Conservation (phyloP, 2,888 invertebrate genomes). For the Lacanobia oleracea region DNA sequence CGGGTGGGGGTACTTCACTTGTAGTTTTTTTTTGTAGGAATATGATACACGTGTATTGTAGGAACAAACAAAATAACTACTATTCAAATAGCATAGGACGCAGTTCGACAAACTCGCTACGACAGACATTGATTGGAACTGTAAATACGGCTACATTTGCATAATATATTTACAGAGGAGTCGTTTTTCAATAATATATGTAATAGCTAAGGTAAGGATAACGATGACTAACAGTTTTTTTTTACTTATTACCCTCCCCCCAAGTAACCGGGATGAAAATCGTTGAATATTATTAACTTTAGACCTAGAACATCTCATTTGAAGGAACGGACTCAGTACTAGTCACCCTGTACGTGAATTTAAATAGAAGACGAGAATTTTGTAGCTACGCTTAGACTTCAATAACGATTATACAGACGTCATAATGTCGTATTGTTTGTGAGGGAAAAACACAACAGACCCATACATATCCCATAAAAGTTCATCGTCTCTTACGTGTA, state of each 20-base stretch:
- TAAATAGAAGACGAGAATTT: not conserved
- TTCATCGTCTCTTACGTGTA: conserved; percentile 32
- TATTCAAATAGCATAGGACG: conserved; percentile 2
- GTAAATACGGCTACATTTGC: not conserved
- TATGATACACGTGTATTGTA: conserved; percentile 28
- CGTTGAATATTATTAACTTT: too few species aligned
- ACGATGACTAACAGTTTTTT: too few species aligned
- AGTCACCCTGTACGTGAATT: too few species aligned
- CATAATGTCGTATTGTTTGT: not conserved
- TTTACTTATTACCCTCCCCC: too few species aligned
- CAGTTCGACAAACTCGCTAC: not conserved
- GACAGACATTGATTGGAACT: not conserved
- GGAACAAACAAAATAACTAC: conserved; percentile 18
- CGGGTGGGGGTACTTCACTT: conserved; percentile 25
- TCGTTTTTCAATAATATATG: too few species aligned
- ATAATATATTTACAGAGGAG: not conserved
- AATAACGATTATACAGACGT: conserved; percentile 1
- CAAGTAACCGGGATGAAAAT: too few species aligned
- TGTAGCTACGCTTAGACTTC: not conserved
- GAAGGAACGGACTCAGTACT: too few species aligned
- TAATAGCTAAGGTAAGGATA: too few species aligned
- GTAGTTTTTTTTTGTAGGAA: conserved; percentile 37
- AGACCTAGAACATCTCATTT: not conserved
- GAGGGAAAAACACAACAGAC: not conserved
- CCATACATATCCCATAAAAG: conserved; percentile 20